Evolutionary conservation across 2,888 invertebrate species (phyloP).

Genomic region (Drosophila koepferae): DNA sequence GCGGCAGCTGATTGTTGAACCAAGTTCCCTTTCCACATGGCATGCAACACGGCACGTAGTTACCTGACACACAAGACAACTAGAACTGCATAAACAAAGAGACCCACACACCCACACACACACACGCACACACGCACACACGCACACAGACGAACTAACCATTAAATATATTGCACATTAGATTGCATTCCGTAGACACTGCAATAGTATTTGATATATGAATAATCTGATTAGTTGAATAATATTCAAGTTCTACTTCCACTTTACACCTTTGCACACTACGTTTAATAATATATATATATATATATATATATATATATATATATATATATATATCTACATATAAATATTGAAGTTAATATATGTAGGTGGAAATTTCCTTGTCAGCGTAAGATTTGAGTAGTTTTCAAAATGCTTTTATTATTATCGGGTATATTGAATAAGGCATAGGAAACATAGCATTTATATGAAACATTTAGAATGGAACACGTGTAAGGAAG

Average conservation of each 20-base stretch:
- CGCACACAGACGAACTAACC: background rate
- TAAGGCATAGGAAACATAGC: background rate
- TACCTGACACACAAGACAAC: conserved; percentile 25
- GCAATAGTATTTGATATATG: background rate
- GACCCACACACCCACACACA: too few relatives aligned
- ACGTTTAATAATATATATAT: too few relatives aligned
- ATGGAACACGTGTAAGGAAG: background rate
- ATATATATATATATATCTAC: too few relatives aligned
- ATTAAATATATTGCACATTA: conserved; percentile 2
- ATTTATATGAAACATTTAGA: background rate
- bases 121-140: background rate
- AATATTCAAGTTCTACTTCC: background rate
- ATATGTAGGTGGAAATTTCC: background rate
- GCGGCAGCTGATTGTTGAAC: conserved; percentile 46
- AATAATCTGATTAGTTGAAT: background rate
- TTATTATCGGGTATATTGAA: background rate
- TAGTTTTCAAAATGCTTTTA: background rate
- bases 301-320: too few relatives aligned
- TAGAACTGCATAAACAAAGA: background rate
- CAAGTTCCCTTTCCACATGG: conserved; percentile 35
- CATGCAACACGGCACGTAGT: conserved; percentile 72
- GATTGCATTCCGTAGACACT: background rate
- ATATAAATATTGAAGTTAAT: background rate
- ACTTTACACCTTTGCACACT: background rate
- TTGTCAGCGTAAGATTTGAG: background rate